Base-by-base conservation (phyloP, 2,888 invertebrate species). In the Drosophila maculinotata region DNA sequence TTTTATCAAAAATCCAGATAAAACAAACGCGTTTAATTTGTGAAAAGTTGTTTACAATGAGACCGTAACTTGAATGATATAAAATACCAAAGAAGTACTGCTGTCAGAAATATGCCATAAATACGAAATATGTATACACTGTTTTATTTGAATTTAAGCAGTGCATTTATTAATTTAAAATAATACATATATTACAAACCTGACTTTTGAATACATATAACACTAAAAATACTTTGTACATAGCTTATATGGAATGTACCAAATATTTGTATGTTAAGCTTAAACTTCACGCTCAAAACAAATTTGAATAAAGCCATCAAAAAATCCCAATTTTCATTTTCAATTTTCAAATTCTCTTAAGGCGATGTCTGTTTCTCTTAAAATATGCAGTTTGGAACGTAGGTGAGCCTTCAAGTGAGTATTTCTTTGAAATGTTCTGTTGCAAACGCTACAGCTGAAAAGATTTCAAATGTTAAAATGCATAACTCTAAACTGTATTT, bases 321-420 rank as follows among this genome's bases (percentile, higher is more conserved):
- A n/a, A n/a, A n/a, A n/a, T n/a, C n/a, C n/a, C n/a, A n/a, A n/a
- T n/a, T n/a, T n/a, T n/a, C n/a, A n/a, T n/a, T n/a, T n/a, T 56
- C 20, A 15, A 0, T 17, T 3, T 39, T 25, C 23, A 26, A 17
- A 15, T 28, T n/a, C 2, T n/a, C n/a, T n/a, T n/a, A n/a, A n/a
- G n/a, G n/a, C n/a, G n/a, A 23, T n/a, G 7, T 52, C 42, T 8
- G 20, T 39, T 49, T 45, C 39, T 42, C 36, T 67, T 1, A 51
- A 9, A 1, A 15, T 7, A 31, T 82, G 82, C 14, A 57, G 15
- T 26, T 85, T 87, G 1, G 82, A 82, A 8, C 68, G 60, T n/a
- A 79, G 35, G n/a, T 82, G 82, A 7, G 70, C 77, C 30, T 85
- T 76, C 1, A 82, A 44, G 26, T 87, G 86, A 0, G 87, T 79